A percentile compares a stretch with the other conserved stretches of the same genome.
Conservation (phyloP, 2,113 vertebrate species). For the Xerus inauris region DNA sequence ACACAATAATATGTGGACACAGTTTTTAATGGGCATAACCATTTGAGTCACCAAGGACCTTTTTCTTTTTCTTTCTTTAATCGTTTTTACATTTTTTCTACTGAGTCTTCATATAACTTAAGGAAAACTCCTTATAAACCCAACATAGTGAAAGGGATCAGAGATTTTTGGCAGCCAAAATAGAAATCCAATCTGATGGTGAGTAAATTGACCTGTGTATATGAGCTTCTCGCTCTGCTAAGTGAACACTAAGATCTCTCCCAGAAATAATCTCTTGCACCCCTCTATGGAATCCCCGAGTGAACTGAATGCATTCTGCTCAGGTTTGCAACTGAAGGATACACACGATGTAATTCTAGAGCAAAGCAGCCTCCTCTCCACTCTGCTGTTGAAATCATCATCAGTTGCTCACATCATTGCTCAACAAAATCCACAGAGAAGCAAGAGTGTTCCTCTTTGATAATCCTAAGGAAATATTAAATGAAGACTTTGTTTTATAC, state of each 20-base stretch:
- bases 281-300: background rate
- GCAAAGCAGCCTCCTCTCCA: background rate
- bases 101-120: background rate
- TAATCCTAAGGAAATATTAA: slow-evolving; percentile 3
- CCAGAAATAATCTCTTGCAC: background rate
- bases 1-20: background rate
- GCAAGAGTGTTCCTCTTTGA: background rate
- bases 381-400: background rate
- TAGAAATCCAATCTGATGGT: background rate
- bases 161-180: background rate
- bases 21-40: background rate
- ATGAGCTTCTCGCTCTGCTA: background rate
- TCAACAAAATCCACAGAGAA: background rate
- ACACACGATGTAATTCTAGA: background rate
- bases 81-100: background rate
- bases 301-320: background rate
- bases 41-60: background rate
- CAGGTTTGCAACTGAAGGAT: too few relatives aligned
- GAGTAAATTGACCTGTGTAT: background rate
- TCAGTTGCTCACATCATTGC: background rate
- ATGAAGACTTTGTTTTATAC: background rate
- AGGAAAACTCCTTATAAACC: background rate
- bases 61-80: background rate
- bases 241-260: background rate
- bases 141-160: background rate